A percentile compares a stretch with the other conserved stretches of the same genome.
Conservation (phyloP, 2,797 vertebrate genomes). For the Chanos chanos region DNA sequence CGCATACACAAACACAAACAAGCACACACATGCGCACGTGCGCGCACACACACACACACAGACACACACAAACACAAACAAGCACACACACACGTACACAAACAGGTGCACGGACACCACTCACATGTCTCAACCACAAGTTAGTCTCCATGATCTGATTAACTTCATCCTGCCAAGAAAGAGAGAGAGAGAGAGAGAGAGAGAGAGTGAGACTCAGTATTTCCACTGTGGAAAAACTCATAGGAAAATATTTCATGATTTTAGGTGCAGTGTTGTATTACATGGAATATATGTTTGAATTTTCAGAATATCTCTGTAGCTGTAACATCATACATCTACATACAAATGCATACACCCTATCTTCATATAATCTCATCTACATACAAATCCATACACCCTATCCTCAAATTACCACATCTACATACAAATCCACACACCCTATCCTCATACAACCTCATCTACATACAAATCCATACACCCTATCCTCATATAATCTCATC, state of each 20-base stretch:
- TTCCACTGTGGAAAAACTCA: not conserved
- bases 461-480: too few species aligned
- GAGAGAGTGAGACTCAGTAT: not conserved
- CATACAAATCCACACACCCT: too few species aligned
- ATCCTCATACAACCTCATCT: too few species aligned
- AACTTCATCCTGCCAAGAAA: conserved; percentile 85
- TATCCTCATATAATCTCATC: too few species aligned
- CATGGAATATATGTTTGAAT: too few species aligned
- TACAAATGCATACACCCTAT: too few species aligned
- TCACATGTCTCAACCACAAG: conserved; percentile 92
- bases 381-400: too few species aligned
- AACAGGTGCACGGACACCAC: conserved; percentile 45
- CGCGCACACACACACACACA: not conserved
- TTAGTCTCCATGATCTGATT: conserved; percentile 99
- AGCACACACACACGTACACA: not conserved
- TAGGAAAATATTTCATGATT: not conserved
- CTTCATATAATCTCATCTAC: too few species aligned
- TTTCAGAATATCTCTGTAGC: too few species aligned
- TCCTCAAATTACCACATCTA: too few species aligned
- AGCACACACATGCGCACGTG: not conserved
- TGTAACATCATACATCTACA: too few species aligned
- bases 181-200: not conserved
- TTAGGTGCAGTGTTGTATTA: not conserved
- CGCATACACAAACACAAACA: not conserved
- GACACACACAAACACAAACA: not conserved